Evolutionary conservation across 2,797 vertebrate genomes (phyloP), one percentile per base, ranked within the genome.

Genomic region (Betta splendens): DNA sequence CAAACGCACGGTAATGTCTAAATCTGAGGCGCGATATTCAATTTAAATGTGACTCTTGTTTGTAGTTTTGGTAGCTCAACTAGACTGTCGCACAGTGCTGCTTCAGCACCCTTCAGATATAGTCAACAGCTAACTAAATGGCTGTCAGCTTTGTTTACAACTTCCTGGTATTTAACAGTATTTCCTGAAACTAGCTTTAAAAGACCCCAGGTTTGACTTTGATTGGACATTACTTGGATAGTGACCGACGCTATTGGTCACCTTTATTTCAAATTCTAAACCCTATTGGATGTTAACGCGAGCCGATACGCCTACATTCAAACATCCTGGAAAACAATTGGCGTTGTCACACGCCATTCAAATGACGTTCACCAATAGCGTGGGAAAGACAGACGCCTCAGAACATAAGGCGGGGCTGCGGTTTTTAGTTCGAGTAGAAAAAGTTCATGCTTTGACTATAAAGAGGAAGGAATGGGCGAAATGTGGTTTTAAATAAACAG

Each of bases 131-230:
- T 86, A 89, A 67, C 81, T 64, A 67, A 75, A 64, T 62, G 69
- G 72, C 85, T 85, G 79, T 84, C 89, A 83, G 81, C 68, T 89
- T 85, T 89, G 89, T 93, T 92, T 91, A 92, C 85, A 89, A 89
- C 85, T 89, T 90, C 87, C 86, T 89, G 84, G 67, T 82, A 67
- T 79, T 74, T 77, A 80, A 80, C 45, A 49, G 47, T 62, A 89
- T 91, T 93, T 94, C 92, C 92, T 79, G 81, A 89, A 91, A 91
- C 81, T 88, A 82, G 79, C 74, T 92, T 92, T 90, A 90, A 93
- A 92, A 87, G 74, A 85, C 82, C 67, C 8, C 0, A 32, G 22
- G 33, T 20, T 23, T 16, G 11, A 36, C 29, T 80, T 51, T 73
- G 79, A 91, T 93, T 92, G 92, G 92, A 22, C 66, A 4, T 1